Percentiles rank a stretch among this genome's conserved stretches.
phyloP scores from a whole-genome alignment of 2,797 vertebrate genomes.

The Petrocephalus sullivani region DNA sequence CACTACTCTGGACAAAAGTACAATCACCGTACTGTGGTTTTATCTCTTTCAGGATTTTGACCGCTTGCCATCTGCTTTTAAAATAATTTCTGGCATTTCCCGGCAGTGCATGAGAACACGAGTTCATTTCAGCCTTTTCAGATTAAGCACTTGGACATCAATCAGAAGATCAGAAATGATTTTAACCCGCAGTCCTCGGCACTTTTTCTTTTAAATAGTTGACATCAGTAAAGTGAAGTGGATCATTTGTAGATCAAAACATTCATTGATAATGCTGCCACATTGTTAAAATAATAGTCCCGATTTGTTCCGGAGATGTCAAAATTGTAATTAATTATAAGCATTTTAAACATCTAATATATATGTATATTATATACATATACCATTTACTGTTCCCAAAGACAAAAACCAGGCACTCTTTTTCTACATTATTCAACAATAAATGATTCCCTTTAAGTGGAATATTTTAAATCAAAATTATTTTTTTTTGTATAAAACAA shows the following conservation, averaged over 20 bases:
- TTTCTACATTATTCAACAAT: not conserved
- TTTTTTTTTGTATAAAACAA: not conserved
- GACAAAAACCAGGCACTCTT: not conserved
- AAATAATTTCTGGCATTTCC: constrained; percentile 13
- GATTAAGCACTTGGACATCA: constrained; percentile 1
- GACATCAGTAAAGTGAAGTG: not conserved
- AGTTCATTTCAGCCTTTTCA: not conserved
- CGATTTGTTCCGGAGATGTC: not conserved
- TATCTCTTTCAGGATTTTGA: constrained; percentile 5
- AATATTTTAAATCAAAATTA: not conserved
- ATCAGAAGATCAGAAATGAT: not conserved
- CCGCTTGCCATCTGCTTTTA: constrained; percentile 2
- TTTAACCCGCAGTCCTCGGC: not conserved
- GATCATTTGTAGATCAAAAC: not conserved
- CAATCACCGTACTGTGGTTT: not conserved
- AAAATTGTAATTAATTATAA: not conserved
- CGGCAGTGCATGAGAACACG: not conserved
- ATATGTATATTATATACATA: not conserved
- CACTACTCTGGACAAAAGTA: not conserved
- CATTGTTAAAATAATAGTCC: not conserved
- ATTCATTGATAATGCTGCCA: not conserved
- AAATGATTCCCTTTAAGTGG: not conserved
- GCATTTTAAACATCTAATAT: not conserved
- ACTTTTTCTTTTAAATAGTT: not conserved
- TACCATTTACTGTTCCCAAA: not conserved